These are phyloP conservation scores for Bombyx mandarina DNA, from an alignment of 1,140 invertebrate genomes.

Conservation along the genomic window DNA sequence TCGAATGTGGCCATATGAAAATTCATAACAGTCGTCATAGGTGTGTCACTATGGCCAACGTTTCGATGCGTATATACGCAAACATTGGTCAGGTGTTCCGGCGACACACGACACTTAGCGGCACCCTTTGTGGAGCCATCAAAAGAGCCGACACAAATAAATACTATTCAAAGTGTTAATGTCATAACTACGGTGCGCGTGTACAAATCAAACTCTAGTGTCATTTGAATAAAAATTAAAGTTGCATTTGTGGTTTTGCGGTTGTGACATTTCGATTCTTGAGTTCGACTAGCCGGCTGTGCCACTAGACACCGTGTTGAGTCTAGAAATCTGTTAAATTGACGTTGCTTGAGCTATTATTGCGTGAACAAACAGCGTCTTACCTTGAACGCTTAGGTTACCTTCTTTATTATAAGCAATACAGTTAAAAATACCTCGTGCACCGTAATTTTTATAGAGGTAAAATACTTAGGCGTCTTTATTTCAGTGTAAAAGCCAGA, in stretches of 20 bases:
- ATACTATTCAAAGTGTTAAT: constrained; percentile 12
- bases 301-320: constrained; percentile 48
- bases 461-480: too few relatives aligned
- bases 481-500: too few relatives aligned
- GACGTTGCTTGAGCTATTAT: constrained; percentile 21
- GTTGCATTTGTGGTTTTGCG: not conserved
- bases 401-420: too few relatives aligned
- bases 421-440: too few relatives aligned
- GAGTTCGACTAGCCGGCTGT: constrained; percentile 12
- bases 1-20: constrained; percentile 2
- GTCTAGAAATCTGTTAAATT: constrained; percentile 27
- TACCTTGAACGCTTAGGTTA: too few relatives aligned
- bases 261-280: not conserved
- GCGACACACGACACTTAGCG: constrained; percentile 43
- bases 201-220: not conserved
- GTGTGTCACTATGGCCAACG: constrained; percentile 4
- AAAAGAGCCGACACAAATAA: constrained; percentile 50
- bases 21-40: constrained; percentile 6
- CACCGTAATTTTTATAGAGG: too few relatives aligned
- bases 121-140: constrained; percentile 44
- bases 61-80: constrained; percentile 30
- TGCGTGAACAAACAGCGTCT: constrained; percentile 14
- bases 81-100: constrained; percentile 50
- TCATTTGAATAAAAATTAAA: constrained; percentile 1
- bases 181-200: constrained; percentile 9